A percentile compares a stretch with the other conserved stretches of the same genome.
Evolutionary conservation across 2,113 vertebrate genomes (phyloP).

Genomic region (Prionailurus viverrinus): DNA sequence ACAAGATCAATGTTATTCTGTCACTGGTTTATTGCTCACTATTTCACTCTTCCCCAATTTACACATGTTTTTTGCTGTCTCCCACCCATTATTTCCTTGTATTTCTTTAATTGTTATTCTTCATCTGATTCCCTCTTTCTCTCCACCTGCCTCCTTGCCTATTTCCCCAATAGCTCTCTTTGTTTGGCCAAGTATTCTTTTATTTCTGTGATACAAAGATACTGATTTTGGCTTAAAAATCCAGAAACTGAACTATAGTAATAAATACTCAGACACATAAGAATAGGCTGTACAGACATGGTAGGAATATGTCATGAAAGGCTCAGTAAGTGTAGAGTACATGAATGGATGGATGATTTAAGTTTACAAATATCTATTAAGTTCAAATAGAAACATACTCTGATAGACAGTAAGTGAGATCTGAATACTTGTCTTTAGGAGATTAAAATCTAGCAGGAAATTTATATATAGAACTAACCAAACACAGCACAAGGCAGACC

Average conservation of each 20-base stretch:
- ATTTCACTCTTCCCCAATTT: neutral
- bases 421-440: neutral
- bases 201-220: neutral
- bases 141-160: neutral
- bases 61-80: neutral
- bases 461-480: neutral
- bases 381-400: neutral
- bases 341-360: neutral
- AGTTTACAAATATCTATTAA: conserved; percentile 14
- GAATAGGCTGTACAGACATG: neutral
- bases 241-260: neutral
- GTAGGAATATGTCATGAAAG: neutral
- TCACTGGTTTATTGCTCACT: neutral
- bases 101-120: neutral
- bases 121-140: neutral
- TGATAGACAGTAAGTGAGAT: neutral
- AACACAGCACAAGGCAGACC: neutral
- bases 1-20: neutral
- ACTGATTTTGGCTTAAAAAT: neutral
- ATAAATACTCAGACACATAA: neutral
- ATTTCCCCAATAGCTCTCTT: neutral
- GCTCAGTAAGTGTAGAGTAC: neutral
- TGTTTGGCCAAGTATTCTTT: neutral
- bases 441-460: conserved; percentile 28
- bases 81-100: neutral